Evolutionary conservation across 2,113 vertebrate genomes (phyloP).

Genomic region (Urocolius indicus): DNA sequence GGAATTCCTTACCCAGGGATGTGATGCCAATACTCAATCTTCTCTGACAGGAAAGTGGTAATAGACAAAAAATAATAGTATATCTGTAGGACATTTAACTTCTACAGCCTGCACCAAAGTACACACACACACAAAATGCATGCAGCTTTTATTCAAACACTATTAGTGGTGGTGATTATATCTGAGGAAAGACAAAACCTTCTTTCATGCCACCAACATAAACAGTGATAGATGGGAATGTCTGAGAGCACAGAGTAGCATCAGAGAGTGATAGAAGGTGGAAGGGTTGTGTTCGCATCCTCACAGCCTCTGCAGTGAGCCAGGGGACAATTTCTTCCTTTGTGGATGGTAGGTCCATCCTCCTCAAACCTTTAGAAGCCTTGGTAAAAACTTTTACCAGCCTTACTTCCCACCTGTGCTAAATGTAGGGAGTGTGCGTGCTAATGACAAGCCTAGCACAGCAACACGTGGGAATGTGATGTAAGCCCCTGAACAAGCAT

Average conservation of each 20-base stretch:
- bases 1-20: neutral
- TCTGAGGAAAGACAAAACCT: neutral
- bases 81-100: neutral
- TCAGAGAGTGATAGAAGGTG: neutral
- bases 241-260: neutral
- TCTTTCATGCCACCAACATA: neutral
- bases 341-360: neutral
- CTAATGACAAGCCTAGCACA: neutral
- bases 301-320: neutral
- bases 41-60: neutral
- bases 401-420: neutral
- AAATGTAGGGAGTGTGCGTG: neutral
- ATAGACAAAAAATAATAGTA: neutral
- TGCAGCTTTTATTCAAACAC: neutral
- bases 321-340: neutral
- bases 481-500: neutral
- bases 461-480: neutral
- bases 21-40: neutral
- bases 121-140: neutral
- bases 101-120: neutral
- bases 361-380: neutral
- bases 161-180: neutral
- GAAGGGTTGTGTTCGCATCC: neutral
- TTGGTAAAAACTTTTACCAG: neutral
- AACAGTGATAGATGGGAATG: neutral